Base-by-base conservation (phyloP, 2,888 invertebrate genomes). In the Caenorhabditis sp. region DNA sequence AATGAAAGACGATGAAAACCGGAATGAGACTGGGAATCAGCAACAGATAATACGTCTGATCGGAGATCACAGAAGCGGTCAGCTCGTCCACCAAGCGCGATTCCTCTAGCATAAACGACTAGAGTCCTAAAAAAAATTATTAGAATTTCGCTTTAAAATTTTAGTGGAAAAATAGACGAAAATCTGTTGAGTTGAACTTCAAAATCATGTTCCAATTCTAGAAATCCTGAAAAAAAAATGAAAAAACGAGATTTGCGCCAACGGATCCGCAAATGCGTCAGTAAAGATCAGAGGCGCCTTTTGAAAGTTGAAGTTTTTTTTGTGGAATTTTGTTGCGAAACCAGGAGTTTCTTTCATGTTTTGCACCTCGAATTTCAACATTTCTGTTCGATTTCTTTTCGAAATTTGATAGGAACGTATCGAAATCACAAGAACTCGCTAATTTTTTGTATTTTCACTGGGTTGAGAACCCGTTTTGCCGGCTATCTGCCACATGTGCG, bases 21-120 rank as follows among this genome's bases (percentile, higher is more conserved):
- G 88, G 89, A 28, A 88, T 64, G 44, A 86, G 76, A 61, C 86
- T 86, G 10, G 88, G 87, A 31, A 89, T 73, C 69, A 88, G 80
- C 3, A 86, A 72, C 28, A 77, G 44, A 82, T 88, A 88, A 74
- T 86, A 88, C 12, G 74, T 69, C 47, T 56, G 63, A 58, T 88
- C 88, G 14, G 84, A 82, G 51, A 88, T 79, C 5, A 88, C 24
- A 26, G 80, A 81, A 47, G 85, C 85, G 12, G 86, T 85, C 12
- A 82, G 61, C 56, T 87, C 86, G 82, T 87, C 87, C 26, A 87
- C 84, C 72, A 72, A 80, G 64, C 74, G 82, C 7, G 80, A 61
- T 56, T 73, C 73, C 44, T 84, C 80, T 49, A 84, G 80, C 84
- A 84, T 84, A 80, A 24, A 84, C 72, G 14, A 41, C 28, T 14